These are phyloP conservation scores for Sarcophaga peregrina DNA, from an alignment of 1,140 invertebrate genomes.

Conservation along the genomic window DNA sequence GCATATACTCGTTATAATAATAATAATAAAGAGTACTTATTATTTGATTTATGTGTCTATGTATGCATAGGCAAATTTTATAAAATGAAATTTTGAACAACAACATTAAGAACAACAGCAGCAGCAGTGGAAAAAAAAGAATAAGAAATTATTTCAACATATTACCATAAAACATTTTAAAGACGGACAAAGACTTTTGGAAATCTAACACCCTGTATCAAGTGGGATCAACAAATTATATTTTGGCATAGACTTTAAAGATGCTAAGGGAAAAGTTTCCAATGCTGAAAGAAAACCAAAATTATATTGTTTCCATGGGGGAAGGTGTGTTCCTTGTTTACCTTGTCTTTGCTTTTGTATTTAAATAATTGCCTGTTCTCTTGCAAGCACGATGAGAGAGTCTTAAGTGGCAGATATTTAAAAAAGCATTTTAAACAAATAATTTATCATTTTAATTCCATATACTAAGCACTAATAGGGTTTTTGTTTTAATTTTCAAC, in stretches of 20 bases:
- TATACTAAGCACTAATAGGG: no score
- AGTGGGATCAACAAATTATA: slow-evolving; percentile 15
- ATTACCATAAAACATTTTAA: neutral
- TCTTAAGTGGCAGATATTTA: no score
- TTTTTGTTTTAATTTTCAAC: no score
- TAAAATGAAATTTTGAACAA: neutral
- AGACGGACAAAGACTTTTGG: neutral
- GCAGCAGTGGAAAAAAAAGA: no score
- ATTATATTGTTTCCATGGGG: no score
- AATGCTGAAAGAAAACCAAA: no score
- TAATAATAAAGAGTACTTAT: slow-evolving; percentile 62
- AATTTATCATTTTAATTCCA: no score
- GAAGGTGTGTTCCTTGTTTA: no score
- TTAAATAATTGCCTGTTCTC: no score
- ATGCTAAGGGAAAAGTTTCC: neutral
- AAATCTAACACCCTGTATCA: neutral
- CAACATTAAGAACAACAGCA: slow-evolving; percentile 16
- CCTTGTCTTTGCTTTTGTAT: no score
- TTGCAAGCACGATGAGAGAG: no score
- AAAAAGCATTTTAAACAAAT: no score
- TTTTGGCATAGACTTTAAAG: neutral
- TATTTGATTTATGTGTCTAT: slow-evolving; percentile 67
- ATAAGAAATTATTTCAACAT: neutral
- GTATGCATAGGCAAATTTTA: slow-evolving; percentile 49
- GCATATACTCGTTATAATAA: neutral